Percentiles rank a stretch among this genome's conserved stretches.
Evolutionary conservation across 2,113 vertebrate species (phyloP).

Genomic region (Myotis yumanensis): DNA sequence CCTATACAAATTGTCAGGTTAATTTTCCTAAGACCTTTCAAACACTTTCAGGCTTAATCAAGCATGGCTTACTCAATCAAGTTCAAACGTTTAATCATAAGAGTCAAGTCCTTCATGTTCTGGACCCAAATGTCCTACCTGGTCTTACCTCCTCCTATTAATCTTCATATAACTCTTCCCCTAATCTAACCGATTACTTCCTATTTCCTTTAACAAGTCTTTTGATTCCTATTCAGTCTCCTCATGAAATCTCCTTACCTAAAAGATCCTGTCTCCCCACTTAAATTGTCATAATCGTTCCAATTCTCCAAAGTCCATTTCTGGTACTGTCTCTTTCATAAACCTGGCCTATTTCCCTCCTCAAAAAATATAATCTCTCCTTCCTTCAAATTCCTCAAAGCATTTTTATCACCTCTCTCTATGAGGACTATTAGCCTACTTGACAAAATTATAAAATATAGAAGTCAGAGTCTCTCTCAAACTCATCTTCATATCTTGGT

Average conservation of each 20-base stretch:
- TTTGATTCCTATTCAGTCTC: neutral
- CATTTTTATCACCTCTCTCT: neutral
- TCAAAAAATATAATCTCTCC: neutral
- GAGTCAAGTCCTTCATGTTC: neutral
- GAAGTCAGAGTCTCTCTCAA: neutral
- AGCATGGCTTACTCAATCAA: neutral
- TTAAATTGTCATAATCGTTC: neutral
- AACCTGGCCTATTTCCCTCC: neutral
- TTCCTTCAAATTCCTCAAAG: constrained; percentile 13
- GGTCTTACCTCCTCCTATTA: neutral
- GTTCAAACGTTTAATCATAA: neutral
- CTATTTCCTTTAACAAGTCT: constrained; percentile 24
- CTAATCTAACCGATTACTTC: neutral
- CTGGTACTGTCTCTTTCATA: neutral
- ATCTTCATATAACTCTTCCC: neutral
- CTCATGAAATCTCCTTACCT: neutral
- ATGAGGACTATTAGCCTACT: neutral
- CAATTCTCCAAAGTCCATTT: neutral
- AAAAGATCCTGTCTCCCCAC: neutral
- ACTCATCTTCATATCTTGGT: neutral
- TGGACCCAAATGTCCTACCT: neutral
- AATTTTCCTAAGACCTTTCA: neutral
- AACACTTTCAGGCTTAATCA: neutral
- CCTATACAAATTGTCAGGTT: neutral
- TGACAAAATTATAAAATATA: neutral